Evolutionary conservation across 2,113 vertebrate genomes (phyloP), one percentile per base, ranked within the genome.

Genomic region (Petrocephalus microphthalmus): DNA sequence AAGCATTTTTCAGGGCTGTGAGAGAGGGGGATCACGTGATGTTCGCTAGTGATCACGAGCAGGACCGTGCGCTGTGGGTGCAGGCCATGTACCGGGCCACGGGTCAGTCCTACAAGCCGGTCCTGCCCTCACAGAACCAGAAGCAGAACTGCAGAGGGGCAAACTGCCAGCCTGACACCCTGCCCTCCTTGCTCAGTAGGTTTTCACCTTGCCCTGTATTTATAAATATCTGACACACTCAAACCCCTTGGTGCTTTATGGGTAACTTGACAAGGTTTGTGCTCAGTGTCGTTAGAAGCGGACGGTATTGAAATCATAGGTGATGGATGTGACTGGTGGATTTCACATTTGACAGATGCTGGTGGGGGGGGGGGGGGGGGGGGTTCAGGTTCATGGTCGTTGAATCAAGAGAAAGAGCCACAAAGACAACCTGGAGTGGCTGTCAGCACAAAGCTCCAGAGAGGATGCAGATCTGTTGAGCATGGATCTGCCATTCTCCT

Each of bases 61-160:
- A 97, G 89, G 98, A 99, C 89, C 95, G 97, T 85, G 91, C 95
- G 87, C 93, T 99, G 64, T 99, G 98, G 98, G 96, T 99, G 83
- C 98, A 99, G 95, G 98, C 98, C 88, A 97, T 99, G 96, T 99
- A 98, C 89, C 96, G 98, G 64, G 98, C 98, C 90, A 99, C 98
- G 4, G 98, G 98, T 20, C 98, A 99, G 87, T 98, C 98, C 0
- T 97, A 99, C 90, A 99, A 99, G 89, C 98, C 98, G 0, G 25
- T 97, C 87, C 95, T 97, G 67, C 96, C 96, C 0, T 90, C 92
- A 47, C 97, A 96, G 54, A 96, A 95, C 92, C 97, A 96, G 93
- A 97, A 96, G 92, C 92, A 94, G 13, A 97, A 97, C 94, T 93
- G 95, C 91, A 96, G 95, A 94, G 96, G 95, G 93, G 95, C 94